Evolutionary conservation across 2,113 vertebrate genomes (phyloP), one percentile per base, ranked within the genome.

Genomic region (Hippocampus zosterae): DNA sequence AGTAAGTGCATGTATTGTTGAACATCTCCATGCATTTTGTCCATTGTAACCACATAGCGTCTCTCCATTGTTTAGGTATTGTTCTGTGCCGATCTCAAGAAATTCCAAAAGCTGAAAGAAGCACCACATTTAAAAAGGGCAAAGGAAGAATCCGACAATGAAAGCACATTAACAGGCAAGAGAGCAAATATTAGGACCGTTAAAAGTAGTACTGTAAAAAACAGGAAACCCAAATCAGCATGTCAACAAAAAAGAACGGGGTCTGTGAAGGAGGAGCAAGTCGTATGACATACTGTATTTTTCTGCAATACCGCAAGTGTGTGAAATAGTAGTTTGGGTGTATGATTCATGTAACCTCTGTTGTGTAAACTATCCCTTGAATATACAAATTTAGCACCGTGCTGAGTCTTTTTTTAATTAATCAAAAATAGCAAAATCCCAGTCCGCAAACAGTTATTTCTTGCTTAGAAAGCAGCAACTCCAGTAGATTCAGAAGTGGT

Each of bases 31-130:
- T 15, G n/a, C 16, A n/a, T 41, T 68, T 8, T 55, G 5, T 11
- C 29, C n/a, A 40, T 42, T 74, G 3, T 65, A 68, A 69, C 27
- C 21, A 46, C n/a, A 42, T 10, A 21, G 33, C 65, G 29, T 61
- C n/a, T 70, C 53, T 53, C 5, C 44, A 27, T 77, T 23, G 37
- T 72, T 73, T 71, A 90, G 97, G 95, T 98, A 48, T 87, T 98
- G 73, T 98, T 98, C 88, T 96, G 94, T 44, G 93, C 96, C 0
- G 96, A 97, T 64, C 91, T 98, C 27, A 94, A 75, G 67, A 94
- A 89, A 84, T 93, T 93, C 80, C 91, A 91, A 83, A 83, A 86
- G 25, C 60, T 86, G 29, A 93, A 92, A 18, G 72, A 91, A 4
- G 27, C 16, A 0, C 0, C 68, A 18, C n/a, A 52, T 8, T 8